A percentile compares a stretch with the other conserved stretches of the same genome.
These are phyloP conservation scores for Anastrepha obliqua DNA, from an alignment of 1,140 invertebrate species.

Conservation along the genomic window DNA sequence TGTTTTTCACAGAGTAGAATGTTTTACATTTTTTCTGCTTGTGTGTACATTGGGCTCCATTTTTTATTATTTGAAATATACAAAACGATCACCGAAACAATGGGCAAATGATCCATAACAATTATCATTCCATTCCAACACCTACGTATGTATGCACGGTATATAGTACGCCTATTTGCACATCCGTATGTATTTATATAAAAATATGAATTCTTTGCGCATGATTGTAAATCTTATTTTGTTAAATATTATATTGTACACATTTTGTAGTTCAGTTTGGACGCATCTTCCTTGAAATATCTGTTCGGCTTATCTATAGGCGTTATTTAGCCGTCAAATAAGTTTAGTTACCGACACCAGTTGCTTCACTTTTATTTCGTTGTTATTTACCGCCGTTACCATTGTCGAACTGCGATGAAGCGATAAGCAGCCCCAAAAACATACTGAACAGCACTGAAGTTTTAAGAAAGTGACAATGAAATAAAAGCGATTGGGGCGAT, in stretches of 20 bases:
- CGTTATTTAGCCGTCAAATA: constrained; percentile 17
- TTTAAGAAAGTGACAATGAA: neutral
- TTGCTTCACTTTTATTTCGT: constrained; percentile 37
- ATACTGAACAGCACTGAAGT: neutral
- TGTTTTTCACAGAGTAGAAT: neutral
- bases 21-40: constrained; percentile 9
- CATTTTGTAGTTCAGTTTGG: neutral
- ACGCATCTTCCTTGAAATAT: neutral
- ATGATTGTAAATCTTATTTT: no score
- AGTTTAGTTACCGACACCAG: constrained; percentile 22
- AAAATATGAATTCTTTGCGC: no score
- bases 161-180: neutral
- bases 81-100: neutral
- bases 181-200: no score
- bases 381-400: neutral
- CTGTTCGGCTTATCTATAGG: neutral
- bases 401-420: neutral
- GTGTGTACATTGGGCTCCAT: neutral
- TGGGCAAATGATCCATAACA: no score
- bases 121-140: neutral
- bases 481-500: constrained; percentile 6
- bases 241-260: neutral
- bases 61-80: neutral
- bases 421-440: constrained; percentile 15
- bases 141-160: neutral